Evolutionary conservation across 2,113 vertebrate species (phyloP).

Genomic region (Eretmochelys imbricata): DNA sequence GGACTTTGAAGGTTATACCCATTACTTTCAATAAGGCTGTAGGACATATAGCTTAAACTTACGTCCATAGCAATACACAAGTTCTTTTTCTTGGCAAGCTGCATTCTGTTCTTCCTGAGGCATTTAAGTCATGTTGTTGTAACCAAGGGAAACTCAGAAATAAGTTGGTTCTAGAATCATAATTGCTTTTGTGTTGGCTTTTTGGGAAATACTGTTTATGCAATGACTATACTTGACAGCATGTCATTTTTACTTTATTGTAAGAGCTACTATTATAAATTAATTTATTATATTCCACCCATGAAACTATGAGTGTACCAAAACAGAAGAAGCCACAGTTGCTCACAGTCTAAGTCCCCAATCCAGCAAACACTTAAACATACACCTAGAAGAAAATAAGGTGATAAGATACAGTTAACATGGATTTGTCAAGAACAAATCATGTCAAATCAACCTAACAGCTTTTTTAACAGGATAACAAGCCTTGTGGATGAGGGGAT

Average conservation of each 20-base stretch:
- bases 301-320: background rate
- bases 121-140: background rate
- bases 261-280: background rate
- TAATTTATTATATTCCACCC: background rate
- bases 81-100: background rate
- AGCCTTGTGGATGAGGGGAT: too few species aligned
- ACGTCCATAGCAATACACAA: background rate
- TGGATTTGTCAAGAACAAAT: background rate
- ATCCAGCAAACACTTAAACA: background rate
- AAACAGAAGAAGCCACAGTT: slow-evolving; percentile 7
- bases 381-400: background rate
- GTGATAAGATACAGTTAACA: background rate
- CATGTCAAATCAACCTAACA: background rate
- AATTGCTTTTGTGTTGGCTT: slow-evolving; percentile 25
- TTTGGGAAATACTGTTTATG: background rate
- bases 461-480: background rate
- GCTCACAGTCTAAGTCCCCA: background rate
- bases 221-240: background rate
- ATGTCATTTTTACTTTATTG: background rate
- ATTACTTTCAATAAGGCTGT: slow-evolving; percentile 36
- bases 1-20: slow-evolving; percentile 23
- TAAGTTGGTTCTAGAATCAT: background rate
- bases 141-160: background rate
- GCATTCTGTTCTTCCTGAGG: background rate
- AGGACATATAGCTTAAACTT: background rate